phyloP scores from a whole-genome alignment of 2,113 vertebrate species.

The Lophura nycthemera region DNA sequence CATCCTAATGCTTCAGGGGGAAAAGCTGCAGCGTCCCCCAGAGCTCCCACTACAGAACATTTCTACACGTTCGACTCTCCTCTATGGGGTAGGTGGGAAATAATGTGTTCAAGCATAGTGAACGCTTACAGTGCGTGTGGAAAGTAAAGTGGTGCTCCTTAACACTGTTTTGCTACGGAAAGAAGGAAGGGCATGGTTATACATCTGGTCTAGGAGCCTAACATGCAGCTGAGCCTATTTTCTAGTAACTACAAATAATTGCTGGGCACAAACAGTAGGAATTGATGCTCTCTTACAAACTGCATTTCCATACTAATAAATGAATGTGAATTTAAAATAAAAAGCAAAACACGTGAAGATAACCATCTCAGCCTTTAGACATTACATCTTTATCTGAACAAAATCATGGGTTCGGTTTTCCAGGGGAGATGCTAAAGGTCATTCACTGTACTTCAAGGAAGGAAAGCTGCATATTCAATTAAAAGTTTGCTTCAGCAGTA shows the following conservation, averaged over 20 bases:
- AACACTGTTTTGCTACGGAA: neutral
- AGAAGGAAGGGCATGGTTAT: slow-evolving; percentile 12
- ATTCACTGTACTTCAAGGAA: slow-evolving; percentile 26
- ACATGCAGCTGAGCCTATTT: neutral
- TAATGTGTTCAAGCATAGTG: neutral
- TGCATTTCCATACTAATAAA: neutral
- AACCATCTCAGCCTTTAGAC: neutral
- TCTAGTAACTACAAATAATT: neutral
- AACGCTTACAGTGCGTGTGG: neutral
- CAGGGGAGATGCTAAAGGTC: neutral
- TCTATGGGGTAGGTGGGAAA: neutral
- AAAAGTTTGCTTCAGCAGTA: neutral
- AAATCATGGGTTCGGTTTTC: neutral
- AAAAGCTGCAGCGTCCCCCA: neutral
- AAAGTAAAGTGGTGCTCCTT: slow-evolving; percentile 22
- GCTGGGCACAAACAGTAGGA: neutral
- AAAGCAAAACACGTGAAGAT: neutral
- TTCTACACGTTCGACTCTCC: neutral
- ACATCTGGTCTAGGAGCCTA: neutral
- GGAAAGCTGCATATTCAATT: slow-evolving; percentile 23
- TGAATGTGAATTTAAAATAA: neutral
- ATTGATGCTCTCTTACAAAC: neutral
- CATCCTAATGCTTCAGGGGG: neutral
- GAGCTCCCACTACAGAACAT: neutral
- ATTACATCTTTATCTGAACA: neutral